Evolutionary conservation across 2,113 vertebrate species (phyloP), one percentile per base, ranked within the genome.

Genomic region (Ariopsis seemanni): DNA sequence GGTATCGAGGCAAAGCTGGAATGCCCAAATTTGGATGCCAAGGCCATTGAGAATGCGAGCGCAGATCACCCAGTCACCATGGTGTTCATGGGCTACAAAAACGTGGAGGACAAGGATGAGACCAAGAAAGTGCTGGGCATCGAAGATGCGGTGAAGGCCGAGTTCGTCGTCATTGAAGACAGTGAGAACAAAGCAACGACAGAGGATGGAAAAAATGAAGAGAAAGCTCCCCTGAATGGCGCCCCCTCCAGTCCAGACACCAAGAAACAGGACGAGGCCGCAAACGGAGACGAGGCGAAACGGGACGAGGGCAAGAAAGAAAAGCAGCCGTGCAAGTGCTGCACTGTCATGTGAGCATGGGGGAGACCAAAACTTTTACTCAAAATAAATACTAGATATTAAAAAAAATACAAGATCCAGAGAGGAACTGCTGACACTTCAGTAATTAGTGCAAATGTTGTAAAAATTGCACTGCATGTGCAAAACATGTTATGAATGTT

Each of bases 71-170:
- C 97, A 0, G 97, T 99, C 92, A 99, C 98, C 90, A 97, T 99
- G 96, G 97, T 99, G 91, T 99, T 99, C 94, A 98, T 99, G 97
- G 98, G 98, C 57, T 99, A 99, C 94, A 98, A 98, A 94, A 97
- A 97, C 0, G 96, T 99, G 58, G 98, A 99, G 91, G 97, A 98
- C 0, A 97, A 98, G 93, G 93, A 95, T 0, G 97, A 98, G 91
- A 97, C 93, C 92, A 96, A 96, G 94, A 96, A 97, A 12, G 95
- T 96, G 5, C 91, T 97, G 93, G 97, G 96, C 18, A 93, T 97
- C 50, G 97, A 98, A 86, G 97, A 96, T 86, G 96, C 96, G 83
- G 96, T 98, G 85, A 99, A 97, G 52, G 98, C 98, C 0, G 98
- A 99, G 95, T 96, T 99, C 81, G 97, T 99, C 85, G 95, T 99